Evolutionary conservation across 2,797 vertebrate species (phyloP).

Genomic region (Catharus ustulatus): DNA sequence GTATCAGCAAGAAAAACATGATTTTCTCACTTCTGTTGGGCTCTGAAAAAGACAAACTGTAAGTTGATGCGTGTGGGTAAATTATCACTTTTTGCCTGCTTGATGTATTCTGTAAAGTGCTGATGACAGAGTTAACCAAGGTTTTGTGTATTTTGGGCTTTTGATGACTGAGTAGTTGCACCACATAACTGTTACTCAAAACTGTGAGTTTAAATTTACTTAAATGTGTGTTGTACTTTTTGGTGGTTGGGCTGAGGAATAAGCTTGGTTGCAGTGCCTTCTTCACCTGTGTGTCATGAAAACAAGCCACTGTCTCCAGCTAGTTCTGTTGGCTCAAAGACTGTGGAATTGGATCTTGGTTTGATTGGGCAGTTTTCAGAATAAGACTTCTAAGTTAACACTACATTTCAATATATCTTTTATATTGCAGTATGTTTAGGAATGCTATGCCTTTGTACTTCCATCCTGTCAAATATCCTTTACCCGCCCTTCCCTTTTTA

Average conservation of each 20-base stretch:
- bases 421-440: neutral
- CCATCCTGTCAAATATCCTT: neutral
- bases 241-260: neutral
- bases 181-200: neutral
- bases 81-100: neutral
- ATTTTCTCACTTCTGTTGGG: neutral
- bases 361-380: neutral
- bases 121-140: neutral
- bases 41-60: neutral
- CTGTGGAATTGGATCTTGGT: neutral
- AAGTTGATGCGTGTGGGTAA: neutral
- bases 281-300: neutral
- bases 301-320: neutral
- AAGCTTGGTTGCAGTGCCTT: neutral
- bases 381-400: neutral
- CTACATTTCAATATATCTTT: neutral
- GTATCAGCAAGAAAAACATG: neutral
- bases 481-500: neutral
- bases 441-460: neutral
- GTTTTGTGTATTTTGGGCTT: neutral
- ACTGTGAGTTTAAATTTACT: neutral
- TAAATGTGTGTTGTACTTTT: neutral
- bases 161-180: neutral
- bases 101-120: neutral
- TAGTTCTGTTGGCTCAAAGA: neutral